A percentile compares a stretch with the other conserved stretches of the same genome.
These are phyloP conservation scores for Sesia bembeciformis DNA, from an alignment of 2,888 invertebrate genomes.

Conservation along the genomic window DNA sequence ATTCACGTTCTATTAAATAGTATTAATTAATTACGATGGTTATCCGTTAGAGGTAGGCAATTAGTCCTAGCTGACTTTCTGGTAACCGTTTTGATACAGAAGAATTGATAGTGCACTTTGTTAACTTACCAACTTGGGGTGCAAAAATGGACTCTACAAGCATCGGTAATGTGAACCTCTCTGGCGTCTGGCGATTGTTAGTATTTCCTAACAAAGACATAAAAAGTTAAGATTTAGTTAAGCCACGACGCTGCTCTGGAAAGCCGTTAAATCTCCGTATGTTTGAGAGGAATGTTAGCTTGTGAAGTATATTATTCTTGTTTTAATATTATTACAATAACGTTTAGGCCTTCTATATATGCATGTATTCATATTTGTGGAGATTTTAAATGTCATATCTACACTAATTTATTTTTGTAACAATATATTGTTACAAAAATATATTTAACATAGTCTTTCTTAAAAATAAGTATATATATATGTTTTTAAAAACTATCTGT, in stretches of 20 bases:
- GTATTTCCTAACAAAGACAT: neutral
- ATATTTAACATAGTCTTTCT: too few relatives aligned
- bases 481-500: too few relatives aligned
- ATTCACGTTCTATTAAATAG: slow-evolving; percentile 50
- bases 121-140: neutral
- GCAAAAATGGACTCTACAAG: neutral
- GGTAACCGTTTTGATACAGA: slow-evolving; percentile 6
- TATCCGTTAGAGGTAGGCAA: slow-evolving; percentile 46
- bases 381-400: too few relatives aligned
- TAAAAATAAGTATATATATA: too few relatives aligned
- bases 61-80: slow-evolving; percentile 29
- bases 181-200: neutral
- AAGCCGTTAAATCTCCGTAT: too few relatives aligned
- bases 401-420: too few relatives aligned
- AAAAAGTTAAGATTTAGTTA: neutral
- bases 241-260: neutral
- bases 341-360: too few relatives aligned
- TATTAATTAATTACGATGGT: slow-evolving; percentile 61
- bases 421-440: too few relatives aligned
- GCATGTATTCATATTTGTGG: too few relatives aligned
- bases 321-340: too few relatives aligned
- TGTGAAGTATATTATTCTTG: too few relatives aligned
- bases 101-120: slow-evolving; percentile 7
- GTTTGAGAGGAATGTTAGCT: too few relatives aligned
- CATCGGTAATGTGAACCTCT: neutral